A percentile compares a stretch with the other conserved stretches of the same genome.
Conservation (phyloP, 2,888 invertebrate genomes). For the Lochmaea crataegi region DNA sequence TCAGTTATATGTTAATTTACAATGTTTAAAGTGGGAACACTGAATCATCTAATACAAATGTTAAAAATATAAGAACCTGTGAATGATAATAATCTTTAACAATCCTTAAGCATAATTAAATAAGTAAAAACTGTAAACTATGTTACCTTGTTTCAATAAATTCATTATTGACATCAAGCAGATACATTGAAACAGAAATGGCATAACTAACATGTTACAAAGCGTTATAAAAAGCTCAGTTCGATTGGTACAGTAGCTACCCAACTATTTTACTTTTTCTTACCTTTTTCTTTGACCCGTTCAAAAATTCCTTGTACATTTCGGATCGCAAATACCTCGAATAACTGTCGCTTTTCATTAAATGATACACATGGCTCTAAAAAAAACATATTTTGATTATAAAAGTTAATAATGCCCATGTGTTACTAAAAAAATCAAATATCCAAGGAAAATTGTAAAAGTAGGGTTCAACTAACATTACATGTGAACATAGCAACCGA, state of each 20-base stretch:
- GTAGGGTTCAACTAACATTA: too few species aligned
- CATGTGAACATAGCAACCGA: too few species aligned
- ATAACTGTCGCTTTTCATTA: slow-evolving; percentile 99
- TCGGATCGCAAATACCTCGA: slow-evolving; percentile 97
- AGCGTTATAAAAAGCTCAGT: slow-evolving; percentile 32
- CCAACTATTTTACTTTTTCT: slow-evolving; percentile 46
- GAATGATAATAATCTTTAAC: slow-evolving; percentile 4
- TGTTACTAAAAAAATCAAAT: too few species aligned
- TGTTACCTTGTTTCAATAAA: slow-evolving; percentile 32
- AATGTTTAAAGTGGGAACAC: background rate
- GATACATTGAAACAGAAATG: slow-evolving; percentile 30
- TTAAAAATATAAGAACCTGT: background rate
- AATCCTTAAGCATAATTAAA: background rate
- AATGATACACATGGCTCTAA: slow-evolving; percentile 97
- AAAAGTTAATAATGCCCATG: too few species aligned
- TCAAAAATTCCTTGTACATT: slow-evolving; percentile 97
- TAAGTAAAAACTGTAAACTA: background rate
- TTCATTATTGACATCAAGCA: slow-evolving; percentile 30
- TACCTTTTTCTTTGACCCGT: slow-evolving; percentile 97
- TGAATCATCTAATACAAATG: background rate
- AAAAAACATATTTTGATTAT: slow-evolving; percentile 46
- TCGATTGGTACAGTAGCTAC: slow-evolving; percentile 27
- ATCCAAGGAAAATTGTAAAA: too few species aligned
- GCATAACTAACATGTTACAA: slow-evolving; percentile 26
- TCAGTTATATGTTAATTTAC: too few species aligned